phyloP scores from a whole-genome alignment of 2,888 invertebrate species.

The Actias luna region DNA sequence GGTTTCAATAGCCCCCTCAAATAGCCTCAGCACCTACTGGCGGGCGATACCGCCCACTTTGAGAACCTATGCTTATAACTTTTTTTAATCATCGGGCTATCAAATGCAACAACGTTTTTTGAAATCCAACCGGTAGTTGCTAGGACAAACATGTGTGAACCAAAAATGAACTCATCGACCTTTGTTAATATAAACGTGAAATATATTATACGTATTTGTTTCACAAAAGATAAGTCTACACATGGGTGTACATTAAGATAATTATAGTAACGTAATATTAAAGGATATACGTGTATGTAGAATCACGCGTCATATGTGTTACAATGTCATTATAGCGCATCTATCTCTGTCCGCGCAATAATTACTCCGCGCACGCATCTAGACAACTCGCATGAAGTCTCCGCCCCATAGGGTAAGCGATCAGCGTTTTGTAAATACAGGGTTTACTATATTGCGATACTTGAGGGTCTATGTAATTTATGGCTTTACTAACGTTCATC shows the following conservation, averaged over 20 bases:
- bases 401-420: conserved; percentile 31
- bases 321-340: conserved; percentile 51
- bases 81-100: too few relatives aligned
- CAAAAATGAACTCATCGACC: too few relatives aligned
- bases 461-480: too few relatives aligned
- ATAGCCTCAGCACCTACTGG: too few relatives aligned
- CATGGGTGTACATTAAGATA: background rate
- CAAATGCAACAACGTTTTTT: too few relatives aligned
- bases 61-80: too few relatives aligned
- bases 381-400: conserved; percentile 50
- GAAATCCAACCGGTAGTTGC: too few relatives aligned
- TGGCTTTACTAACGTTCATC: too few relatives aligned
- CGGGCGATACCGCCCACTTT: too few relatives aligned
- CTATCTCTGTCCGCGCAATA: conserved; percentile 61
- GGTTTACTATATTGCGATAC: background rate
- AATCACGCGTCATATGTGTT: background rate
- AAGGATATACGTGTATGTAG: background rate
- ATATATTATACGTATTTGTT: background rate
- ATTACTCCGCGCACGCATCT: conserved; percentile 54
- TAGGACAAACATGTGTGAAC: too few relatives aligned
- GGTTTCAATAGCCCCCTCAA: too few relatives aligned
- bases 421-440: background rate
- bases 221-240: background rate
- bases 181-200: too few relatives aligned
- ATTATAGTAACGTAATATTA: background rate